Base-by-base conservation (phyloP, 2,888 invertebrate genomes). In the Buathra laborator region DNA sequence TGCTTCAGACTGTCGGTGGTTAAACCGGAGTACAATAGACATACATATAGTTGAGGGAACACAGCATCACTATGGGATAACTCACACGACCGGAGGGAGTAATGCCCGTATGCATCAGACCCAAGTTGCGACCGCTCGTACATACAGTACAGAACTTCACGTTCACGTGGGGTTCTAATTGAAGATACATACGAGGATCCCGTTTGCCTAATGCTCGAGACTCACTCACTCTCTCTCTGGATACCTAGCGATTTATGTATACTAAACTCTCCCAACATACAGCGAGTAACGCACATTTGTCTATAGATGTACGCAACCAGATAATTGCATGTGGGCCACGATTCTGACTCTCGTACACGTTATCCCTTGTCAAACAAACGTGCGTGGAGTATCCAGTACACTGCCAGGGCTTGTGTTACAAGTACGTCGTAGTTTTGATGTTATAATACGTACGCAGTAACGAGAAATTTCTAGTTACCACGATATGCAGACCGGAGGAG, bases 161-260 rank as follows among this genome's bases (percentile, higher is more conserved):
- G 24, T 79, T 71, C 53, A 24, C 24, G 53, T 43, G 71, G 51
- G 70, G 37, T 19, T 79, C 86, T 86, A 86, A 86, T 86, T 84
- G 78, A 86, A 84, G 86, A 68, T 71, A 84, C 71, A 83, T 71
- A 83, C 51, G 66, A 51, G 74, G 53, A 72, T 80, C 74, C 48
- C 48, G 85, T 82, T 85, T 82, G 66, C 75, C 81, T 56, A 71
- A 75, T 82, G 51, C 81, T 74, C 71, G 44, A 56, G 44, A 46
- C 64, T 37, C 37, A 37, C 37, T 37, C 37, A 1, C 37, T 62
- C 46, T 10, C 74, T 16, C 44, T 66, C 46, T 9, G 70, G 66
- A 76, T 67, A 64, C 48, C 43, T 70, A 24, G 6, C 37, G 68
- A 81, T 81, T 74, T 81, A 59, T 70, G 48, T 81, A 66, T 16